These are phyloP conservation scores for Plotosus lineatus DNA, from an alignment of 2,113 vertebrate genomes.

Conservation along the genomic window DNA sequence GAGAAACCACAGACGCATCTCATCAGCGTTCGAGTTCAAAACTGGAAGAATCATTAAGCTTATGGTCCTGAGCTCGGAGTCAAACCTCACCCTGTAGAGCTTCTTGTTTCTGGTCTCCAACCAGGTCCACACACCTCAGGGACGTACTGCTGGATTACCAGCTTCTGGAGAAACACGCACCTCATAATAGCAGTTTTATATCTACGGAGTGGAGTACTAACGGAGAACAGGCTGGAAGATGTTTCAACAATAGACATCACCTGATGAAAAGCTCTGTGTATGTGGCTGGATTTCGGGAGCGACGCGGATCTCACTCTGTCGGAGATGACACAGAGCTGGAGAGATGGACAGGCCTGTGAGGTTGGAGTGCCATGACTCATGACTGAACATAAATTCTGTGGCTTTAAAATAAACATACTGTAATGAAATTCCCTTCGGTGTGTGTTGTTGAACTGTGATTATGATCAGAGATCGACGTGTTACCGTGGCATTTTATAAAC, in stretches of 20 bases:
- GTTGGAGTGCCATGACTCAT: not conserved
- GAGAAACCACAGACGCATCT: constrained; percentile 47
- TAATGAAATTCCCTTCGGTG: not conserved
- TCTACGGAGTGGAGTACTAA: no score
- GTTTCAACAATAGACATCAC: no score
- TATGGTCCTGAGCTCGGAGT: no score
- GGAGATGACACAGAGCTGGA: not conserved
- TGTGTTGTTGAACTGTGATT: not conserved
- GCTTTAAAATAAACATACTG: constrained; percentile 37
- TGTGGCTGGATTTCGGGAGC: no score
- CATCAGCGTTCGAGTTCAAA: constrained; percentile 8
- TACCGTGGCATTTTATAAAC: not conserved
- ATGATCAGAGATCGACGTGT: not conserved
- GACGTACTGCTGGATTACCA: not conserved
- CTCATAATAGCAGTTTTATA: not conserved
- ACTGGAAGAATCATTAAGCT: not conserved
- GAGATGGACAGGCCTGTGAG: not conserved
- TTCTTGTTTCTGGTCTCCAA: not conserved
- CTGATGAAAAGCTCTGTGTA: no score
- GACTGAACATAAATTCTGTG: constrained; percentile 16
- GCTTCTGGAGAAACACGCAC: not conserved
- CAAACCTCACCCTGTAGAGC: not conserved
- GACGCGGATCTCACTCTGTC: no score
- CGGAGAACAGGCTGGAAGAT: no score
- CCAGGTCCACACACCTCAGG: not conserved